These are phyloP conservation scores for Drosophila koepferae DNA, from an alignment of 2,888 invertebrate genomes.

Conservation along the genomic window DNA sequence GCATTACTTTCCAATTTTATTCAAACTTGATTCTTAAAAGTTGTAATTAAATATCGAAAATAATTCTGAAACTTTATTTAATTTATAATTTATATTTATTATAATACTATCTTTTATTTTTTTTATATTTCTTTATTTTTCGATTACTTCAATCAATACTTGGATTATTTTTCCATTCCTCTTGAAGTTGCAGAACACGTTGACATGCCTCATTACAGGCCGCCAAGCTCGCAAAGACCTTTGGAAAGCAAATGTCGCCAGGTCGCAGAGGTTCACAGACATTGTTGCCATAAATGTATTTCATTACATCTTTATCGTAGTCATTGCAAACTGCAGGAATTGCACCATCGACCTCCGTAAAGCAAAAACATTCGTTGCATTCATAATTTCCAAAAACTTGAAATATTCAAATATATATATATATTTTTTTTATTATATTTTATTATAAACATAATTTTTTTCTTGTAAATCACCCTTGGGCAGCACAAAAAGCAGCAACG, in stretches of 20 bases:
- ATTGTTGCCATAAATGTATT: conserved; percentile 23
- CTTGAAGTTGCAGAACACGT: neutral
- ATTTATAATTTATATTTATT: too few relatives aligned
- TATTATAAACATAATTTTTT: neutral
- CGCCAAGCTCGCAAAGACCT: neutral
- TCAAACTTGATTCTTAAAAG: too few relatives aligned
- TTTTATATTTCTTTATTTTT: too few relatives aligned
- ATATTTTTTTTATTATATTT: neutral
- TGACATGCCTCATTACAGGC: conserved; percentile 20
- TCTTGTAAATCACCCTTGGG: conserved; percentile 2
- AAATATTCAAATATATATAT: neutral
- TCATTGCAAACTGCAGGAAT: neutral
- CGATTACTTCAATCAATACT: neutral
- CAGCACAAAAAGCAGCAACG: neutral
- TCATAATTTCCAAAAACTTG: neutral
- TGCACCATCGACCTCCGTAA: neutral
- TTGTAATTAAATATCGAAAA: too few relatives aligned
- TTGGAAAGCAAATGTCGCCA: conserved; percentile 33
- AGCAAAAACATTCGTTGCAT: conserved; percentile 44
- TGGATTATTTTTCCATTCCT: conserved; percentile 1
- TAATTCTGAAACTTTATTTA: too few relatives aligned
- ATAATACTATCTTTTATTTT: neutral
- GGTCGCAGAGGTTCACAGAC: conserved; percentile 11
- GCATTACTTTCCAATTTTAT: too few relatives aligned
- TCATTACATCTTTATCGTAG: conserved; percentile 13